Evolutionary conservation across 2,888 invertebrate genomes (phyloP).

Genomic region (Drosophila falleni): DNA sequence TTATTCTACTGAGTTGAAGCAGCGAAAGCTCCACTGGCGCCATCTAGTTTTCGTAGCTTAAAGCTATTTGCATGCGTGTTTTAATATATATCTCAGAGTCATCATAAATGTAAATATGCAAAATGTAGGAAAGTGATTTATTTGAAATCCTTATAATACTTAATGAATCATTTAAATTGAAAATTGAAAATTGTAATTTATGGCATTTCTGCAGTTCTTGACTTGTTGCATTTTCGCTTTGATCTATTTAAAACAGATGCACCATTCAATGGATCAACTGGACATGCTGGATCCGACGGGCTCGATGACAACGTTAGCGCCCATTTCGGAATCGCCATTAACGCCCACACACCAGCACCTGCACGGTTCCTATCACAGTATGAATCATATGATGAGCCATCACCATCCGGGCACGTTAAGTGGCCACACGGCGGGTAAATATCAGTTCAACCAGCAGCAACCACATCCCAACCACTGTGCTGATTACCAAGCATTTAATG

Average conservation of each 20-base stretch:
- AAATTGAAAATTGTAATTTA: too few species aligned
- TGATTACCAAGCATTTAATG: conserved; percentile 26
- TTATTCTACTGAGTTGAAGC: not conserved
- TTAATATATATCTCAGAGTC: too few species aligned
- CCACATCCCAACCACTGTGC: conserved; percentile 32
- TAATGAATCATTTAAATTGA: too few species aligned
- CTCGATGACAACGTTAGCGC: conserved; percentile 95
- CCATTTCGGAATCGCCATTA: conserved; percentile 92
- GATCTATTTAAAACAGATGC: conserved; percentile 89
- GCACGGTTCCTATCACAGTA: conserved; percentile 91
- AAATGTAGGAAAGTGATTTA: not conserved
- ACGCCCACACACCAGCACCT: conserved; percentile 91
- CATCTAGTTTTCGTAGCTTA: not conserved
- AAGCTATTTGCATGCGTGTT: not conserved
- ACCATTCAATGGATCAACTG: conserved; percentile 96
- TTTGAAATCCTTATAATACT: too few species aligned
- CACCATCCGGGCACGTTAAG: conserved; percentile 89
- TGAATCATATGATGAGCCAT: conserved; percentile 94
- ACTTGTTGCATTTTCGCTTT: not conserved
- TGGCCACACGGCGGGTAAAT: conserved; percentile 87
- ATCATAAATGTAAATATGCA: not conserved
- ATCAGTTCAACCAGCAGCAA: conserved; percentile 79
- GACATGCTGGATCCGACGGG: conserved; percentile 97
- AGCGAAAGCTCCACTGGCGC: not conserved
- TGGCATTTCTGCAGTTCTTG: not conserved